A percentile compares a stretch with the other conserved stretches of the same genome.
These are phyloP conservation scores for Henicopernis longicauda DNA, from an alignment of 2,113 vertebrate species.

Conservation along the genomic window DNA sequence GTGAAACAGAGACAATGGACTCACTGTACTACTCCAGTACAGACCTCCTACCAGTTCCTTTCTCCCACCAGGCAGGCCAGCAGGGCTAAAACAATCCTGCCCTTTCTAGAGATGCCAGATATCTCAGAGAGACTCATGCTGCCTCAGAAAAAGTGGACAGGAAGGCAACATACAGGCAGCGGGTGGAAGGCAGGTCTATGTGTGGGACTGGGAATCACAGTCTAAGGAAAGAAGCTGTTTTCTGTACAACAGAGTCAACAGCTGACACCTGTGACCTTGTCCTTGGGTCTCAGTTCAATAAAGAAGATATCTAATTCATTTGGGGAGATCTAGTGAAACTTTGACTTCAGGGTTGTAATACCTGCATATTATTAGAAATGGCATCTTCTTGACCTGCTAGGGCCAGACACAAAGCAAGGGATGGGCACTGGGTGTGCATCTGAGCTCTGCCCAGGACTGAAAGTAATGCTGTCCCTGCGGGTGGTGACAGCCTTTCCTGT, in stretches of 20 bases:
- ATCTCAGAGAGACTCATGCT: background rate
- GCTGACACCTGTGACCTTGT: background rate
- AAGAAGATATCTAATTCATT: background rate
- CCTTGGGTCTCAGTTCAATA: background rate
- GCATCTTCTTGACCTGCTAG: background rate
- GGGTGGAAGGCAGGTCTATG: background rate
- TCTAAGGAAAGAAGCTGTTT: background rate
- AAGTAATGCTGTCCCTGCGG: background rate
- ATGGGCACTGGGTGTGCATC: accelerated
- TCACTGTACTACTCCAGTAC: background rate
- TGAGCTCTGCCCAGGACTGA: background rate
- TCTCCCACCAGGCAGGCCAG: background rate
- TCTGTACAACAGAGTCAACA: background rate
- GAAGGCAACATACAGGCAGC: background rate
- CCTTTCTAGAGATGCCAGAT: background rate
- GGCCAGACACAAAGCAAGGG: background rate
- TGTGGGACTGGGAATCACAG: background rate
- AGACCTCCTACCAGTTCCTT: background rate
- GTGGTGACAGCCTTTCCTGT: background rate
- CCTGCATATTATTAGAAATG: background rate
- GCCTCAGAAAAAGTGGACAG: background rate
- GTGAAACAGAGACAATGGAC: background rate
- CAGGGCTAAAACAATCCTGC: background rate
- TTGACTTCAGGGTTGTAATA: background rate
- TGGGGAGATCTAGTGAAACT: background rate